Percentiles rank a stretch among this genome's conserved stretches.
phyloP scores from a whole-genome alignment of 2,113 vertebrate genomes.

The Dasypus novemcinctus region DNA sequence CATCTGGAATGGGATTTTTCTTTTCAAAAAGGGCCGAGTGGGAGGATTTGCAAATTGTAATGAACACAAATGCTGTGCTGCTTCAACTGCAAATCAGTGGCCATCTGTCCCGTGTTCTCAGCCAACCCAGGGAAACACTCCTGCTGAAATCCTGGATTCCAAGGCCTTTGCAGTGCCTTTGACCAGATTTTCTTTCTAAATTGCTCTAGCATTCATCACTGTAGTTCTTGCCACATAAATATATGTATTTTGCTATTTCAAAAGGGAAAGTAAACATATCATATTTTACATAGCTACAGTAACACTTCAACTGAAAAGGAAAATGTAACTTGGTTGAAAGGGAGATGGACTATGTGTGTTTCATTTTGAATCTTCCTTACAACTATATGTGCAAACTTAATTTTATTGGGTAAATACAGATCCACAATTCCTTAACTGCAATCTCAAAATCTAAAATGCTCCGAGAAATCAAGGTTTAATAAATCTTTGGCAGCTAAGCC shows the following conservation, averaged over 20 bases:
- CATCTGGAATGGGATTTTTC: neutral
- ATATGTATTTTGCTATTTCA: neutral
- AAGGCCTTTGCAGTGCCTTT: neutral
- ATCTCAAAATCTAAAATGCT: neutral
- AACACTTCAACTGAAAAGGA: neutral
- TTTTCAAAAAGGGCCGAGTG: neutral
- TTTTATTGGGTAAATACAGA: neutral
- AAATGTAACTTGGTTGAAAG: neutral
- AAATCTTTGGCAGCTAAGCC: neutral
- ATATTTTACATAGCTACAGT: neutral
- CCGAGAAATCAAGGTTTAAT: neutral
- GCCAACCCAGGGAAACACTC: neutral
- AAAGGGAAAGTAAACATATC: neutral
- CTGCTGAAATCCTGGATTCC: too few species aligned
- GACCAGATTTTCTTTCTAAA: neutral
- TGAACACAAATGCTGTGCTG: fast-evolving
- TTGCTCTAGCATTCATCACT: neutral
- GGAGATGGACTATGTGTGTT: too few species aligned
- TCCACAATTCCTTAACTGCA: neutral
- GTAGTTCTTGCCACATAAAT: neutral
- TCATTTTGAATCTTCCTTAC: neutral
- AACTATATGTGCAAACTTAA: neutral
- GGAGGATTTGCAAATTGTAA: neutral
- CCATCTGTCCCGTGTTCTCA: neutral
- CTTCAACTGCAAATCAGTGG: neutral